These are phyloP conservation scores for Mixornis gularis DNA, from an alignment of 2,113 vertebrate species.

Conservation along the genomic window DNA sequence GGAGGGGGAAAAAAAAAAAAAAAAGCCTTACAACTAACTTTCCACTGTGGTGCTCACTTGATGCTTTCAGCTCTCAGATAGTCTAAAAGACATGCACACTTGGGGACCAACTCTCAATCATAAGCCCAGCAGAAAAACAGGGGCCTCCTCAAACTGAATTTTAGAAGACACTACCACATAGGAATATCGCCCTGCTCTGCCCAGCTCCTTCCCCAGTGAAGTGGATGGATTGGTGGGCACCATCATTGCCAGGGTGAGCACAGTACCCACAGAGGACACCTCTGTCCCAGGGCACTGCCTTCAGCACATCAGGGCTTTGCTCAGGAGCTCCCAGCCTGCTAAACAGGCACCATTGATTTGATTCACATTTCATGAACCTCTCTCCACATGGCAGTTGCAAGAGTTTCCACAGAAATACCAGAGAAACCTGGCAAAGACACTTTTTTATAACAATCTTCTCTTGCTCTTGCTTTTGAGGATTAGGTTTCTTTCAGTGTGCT, in stretches of 20 bases:
- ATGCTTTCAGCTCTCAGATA: neutral
- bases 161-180: neutral
- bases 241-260: fast-evolving
- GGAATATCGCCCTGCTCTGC: neutral
- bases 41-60: fast-evolving
- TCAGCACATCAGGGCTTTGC: neutral
- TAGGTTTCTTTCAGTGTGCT: conserved; percentile 22
- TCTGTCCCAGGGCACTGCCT: neutral
- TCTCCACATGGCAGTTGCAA: neutral
- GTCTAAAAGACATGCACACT: fast-evolving
- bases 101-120: neutral
- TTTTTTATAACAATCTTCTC: neutral
- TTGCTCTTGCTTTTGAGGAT: neutral
- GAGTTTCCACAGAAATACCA: neutral
- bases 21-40: neutral
- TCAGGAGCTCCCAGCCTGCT: neutral
- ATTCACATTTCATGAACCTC: neutral
- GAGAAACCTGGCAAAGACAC: neutral
- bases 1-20: neutral
- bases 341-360: fast-evolving
- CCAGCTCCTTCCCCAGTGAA: neutral
- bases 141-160: neutral
- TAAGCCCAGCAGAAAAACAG: neutral
- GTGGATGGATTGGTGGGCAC: neutral
- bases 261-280: neutral